These are phyloP conservation scores for Hycleus phaleratus DNA, from an alignment of 1,140 invertebrate species.

Conservation along the genomic window DNA sequence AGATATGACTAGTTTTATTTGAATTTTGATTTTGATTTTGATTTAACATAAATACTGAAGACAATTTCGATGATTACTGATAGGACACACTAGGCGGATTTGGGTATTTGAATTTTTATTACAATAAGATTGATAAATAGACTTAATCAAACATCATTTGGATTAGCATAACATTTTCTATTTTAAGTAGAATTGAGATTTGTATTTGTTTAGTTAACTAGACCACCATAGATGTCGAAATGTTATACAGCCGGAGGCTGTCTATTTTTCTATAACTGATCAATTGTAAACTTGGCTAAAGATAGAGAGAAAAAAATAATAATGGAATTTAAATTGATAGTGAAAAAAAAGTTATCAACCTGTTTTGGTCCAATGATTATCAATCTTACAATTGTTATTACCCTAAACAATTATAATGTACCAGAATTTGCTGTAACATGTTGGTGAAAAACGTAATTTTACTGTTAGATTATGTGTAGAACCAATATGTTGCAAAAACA, in stretches of 20 bases:
- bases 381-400: conserved; percentile 1
- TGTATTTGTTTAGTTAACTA: not conserved
- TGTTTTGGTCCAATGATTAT: conserved; percentile 7
- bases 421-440: conserved; percentile 3
- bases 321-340: too few species aligned
- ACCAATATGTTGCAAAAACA: conserved; percentile 7
- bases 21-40: not conserved
- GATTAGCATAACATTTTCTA: conserved; percentile 14
- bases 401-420: conserved; percentile 8
- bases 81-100: conserved; percentile 1
- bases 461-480: conserved; percentile 14
- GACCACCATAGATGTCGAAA: not conserved
- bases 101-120: conserved; percentile 4
- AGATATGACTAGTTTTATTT: not conserved
- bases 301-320: too few species aligned
- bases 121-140: conserved; percentile 6
- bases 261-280: too few species aligned
- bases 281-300: too few species aligned
- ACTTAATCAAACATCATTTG: conserved; percentile 14
- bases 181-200: conserved; percentile 4
- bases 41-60: not conserved
- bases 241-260: too few species aligned
- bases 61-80: not conserved
- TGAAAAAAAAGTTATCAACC: not conserved
- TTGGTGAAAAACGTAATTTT: conserved; percentile 4